phyloP scores from a whole-genome alignment of 2,888 invertebrate genomes.

The Mycogona germanica region DNA sequence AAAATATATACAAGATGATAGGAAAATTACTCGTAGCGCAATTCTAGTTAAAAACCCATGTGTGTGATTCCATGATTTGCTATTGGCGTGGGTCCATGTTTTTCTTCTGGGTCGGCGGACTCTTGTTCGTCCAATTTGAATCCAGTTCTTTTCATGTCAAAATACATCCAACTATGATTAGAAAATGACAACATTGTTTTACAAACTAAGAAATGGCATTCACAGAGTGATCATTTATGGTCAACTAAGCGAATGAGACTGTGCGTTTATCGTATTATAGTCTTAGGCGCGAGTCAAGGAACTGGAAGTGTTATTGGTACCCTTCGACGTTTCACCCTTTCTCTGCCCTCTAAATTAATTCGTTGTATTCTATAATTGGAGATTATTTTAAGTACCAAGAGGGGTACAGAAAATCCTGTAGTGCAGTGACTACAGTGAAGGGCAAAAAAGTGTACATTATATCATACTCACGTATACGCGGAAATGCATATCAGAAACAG shows the following conservation, averaged over 20 bases:
- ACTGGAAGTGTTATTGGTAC: no score
- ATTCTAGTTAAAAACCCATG: no score
- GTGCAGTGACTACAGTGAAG: background rate
- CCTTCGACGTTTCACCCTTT: background rate
- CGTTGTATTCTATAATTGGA: background rate
- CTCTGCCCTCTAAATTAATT: background rate
- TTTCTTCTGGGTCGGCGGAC: no score
- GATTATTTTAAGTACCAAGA: background rate
- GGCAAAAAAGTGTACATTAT: background rate
- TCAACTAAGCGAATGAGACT: no score
- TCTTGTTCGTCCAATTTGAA: conserved; percentile 4
- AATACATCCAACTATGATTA: conserved; percentile 5
- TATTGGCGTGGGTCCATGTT: no score
- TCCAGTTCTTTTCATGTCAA: conserved; percentile 2
- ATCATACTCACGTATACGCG: background rate
- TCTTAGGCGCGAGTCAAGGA: no score
- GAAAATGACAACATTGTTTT: no score
- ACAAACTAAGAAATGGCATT: background rate
- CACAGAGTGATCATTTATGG: no score
- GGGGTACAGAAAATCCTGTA: background rate
- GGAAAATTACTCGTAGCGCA: no score
- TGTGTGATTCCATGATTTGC: no score
- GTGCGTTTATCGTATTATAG: no score
- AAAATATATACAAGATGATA: no score
- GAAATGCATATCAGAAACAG: background rate